phyloP scores from a whole-genome alignment of 2,113 vertebrate genomes.

The Acinonyx jubatus region DNA sequence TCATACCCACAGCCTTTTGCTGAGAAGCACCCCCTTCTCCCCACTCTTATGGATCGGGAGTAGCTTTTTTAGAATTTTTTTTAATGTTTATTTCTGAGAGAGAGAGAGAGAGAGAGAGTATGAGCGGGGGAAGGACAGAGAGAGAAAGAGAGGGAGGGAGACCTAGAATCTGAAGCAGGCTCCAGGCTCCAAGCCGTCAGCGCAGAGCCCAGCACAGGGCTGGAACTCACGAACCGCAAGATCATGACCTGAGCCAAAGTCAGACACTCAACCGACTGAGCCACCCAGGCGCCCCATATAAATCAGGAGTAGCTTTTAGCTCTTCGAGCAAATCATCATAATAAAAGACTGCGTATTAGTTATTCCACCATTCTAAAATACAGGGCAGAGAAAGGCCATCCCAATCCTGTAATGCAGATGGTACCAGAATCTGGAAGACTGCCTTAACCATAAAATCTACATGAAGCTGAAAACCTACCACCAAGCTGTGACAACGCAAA shows the following conservation, averaged over 20 bases:
- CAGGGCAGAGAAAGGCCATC: background rate
- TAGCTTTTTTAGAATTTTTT: background rate
- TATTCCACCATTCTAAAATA: background rate
- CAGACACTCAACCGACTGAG: no score
- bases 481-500: background rate
- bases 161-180: no score
- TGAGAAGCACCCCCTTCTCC: background rate
- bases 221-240: no score
- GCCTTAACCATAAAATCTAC: background rate
- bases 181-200: no score
- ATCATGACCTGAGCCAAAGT: no score
- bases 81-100: no score
- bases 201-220: no score
- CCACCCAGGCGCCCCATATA: background rate
- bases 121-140: no score
- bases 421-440: background rate
- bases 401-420: background rate
- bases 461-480: background rate
- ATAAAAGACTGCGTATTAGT: background rate
- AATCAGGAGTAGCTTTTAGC: background rate
- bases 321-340: background rate
- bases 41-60: background rate
- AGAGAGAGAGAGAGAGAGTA: no score
- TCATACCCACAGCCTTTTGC: background rate
- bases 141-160: no score